phyloP scores from a whole-genome alignment of 2,888 invertebrate genomes.

The Anagyrus pseudococci region DNA sequence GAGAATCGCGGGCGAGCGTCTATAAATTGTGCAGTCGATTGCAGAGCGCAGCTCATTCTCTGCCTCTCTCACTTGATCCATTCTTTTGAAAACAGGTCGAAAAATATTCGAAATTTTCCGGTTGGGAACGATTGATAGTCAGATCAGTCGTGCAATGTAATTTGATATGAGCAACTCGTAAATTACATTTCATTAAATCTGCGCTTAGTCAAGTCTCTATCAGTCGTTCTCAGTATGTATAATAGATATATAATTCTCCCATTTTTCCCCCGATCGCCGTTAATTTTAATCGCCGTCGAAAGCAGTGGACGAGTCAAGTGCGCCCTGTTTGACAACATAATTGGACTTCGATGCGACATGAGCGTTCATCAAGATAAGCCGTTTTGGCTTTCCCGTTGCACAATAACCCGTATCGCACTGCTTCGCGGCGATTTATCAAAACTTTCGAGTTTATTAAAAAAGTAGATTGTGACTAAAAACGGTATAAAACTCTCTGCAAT shows the following conservation, averaged over 20 bases:
- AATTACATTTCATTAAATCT: constrained; percentile 35
- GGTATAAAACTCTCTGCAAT: no score
- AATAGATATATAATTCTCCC: no score
- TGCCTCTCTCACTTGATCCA: no score
- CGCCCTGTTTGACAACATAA: neutral
- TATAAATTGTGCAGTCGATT: constrained; percentile 21
- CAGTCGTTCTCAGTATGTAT: constrained; percentile 10
- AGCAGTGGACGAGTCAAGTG: no score
- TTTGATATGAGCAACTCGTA: constrained; percentile 28
- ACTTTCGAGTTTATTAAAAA: no score
- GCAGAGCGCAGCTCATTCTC: constrained; percentile 10
- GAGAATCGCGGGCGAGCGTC: constrained; percentile 24
- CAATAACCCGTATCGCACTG: no score
- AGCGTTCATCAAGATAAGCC: neutral
- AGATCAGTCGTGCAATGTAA: constrained; percentile 3
- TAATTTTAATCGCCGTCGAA: no score
- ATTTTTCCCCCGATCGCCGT: neutral
- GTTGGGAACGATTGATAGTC: constrained; percentile 28
- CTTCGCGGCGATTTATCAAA: no score
- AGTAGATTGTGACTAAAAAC: no score
- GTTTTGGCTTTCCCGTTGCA: no score
- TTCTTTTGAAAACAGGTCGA: no score
- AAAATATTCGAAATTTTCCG: no score
- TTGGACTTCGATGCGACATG: neutral
- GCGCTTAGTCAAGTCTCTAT: neutral